Base-by-base conservation (phyloP, 1,140 invertebrate genomes). In the Scaptomyza hsui region DNA sequence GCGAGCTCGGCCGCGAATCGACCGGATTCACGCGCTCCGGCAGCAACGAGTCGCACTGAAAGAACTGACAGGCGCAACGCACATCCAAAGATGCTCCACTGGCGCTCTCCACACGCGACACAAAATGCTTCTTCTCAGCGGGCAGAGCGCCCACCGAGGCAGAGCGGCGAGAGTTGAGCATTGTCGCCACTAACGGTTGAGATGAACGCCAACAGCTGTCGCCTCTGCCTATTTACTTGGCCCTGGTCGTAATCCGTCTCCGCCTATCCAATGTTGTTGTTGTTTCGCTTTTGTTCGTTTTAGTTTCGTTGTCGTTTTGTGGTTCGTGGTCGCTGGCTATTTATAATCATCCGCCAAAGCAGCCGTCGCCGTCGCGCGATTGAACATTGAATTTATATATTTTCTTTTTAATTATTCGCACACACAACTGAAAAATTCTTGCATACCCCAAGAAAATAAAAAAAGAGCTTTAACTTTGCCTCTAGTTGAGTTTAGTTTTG, bases 61-160 rank as follows among this genome's bases (percentile, higher is more conserved):
- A 97, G 93, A 94, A 96, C 93, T 97, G 96, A 92, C 96, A 96
- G 64, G 93, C 96, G 91, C 96, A 97, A 61, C 96, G 94, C 42
- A 97, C 96, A 90, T 96, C 95, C 80, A 94, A 93, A 39, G 95
- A 94, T 79, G 93, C 93, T 65, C 94, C 93, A 78, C 94, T 94
- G 55, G 94, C 94, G 78, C 94, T 94, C 78, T 93, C 93, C 73
- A 94, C 92, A 68, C 93, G 88, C 42, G 93, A 92, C 71, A 93
- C 92, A 85, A 92, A 81, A 86, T 94, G 89, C 70, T 93, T 92
- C 92, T 92, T 93, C 74, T 93, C 92, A 67, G 92, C 86, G 37
- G 93, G 93, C 78, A 93, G 91, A 44, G 93, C 92, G 71, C 94
- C 94, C 91, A 94, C 94, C 51, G 94, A 94, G 72, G 93, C 93